A percentile compares a stretch with the other conserved stretches of the same genome.
These are phyloP conservation scores for Chromobotia macracanthus DNA, from an alignment of 2,797 vertebrate species.

Conservation along the genomic window DNA sequence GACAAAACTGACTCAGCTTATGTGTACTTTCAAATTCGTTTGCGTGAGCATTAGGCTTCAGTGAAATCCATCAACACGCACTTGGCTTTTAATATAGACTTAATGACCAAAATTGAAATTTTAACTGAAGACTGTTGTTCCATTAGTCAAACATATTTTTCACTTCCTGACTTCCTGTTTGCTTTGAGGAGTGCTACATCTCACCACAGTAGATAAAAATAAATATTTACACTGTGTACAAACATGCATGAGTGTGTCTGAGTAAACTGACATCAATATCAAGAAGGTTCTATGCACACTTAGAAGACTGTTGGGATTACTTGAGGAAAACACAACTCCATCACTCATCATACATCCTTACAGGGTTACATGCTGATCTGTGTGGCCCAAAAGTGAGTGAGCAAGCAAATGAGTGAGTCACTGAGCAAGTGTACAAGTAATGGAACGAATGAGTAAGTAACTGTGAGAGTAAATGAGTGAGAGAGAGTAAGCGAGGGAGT, in stretches of 20 bases:
- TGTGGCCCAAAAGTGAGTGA: too few relatives aligned
- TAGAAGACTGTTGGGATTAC: too few relatives aligned
- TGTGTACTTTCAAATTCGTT: not conserved
- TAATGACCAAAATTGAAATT: not conserved
- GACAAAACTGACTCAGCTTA: not conserved
- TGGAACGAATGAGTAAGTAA: too few relatives aligned
- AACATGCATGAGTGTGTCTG: not conserved
- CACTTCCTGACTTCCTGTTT: slow-evolving; percentile 3
- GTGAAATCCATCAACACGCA: not conserved
- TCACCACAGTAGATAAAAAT: slow-evolving; percentile 6
- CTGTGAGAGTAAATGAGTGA: too few relatives aligned
- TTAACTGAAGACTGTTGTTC: not conserved
- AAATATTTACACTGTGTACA: not conserved
- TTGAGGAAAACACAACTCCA: too few relatives aligned
- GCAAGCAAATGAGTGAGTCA: too few relatives aligned
- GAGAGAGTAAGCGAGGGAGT: not conserved
- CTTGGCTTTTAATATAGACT: not conserved
- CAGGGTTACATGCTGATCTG: too few relatives aligned
- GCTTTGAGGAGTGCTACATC: slow-evolving; percentile 31
- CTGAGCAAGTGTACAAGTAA: too few relatives aligned
- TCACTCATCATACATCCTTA: too few relatives aligned
- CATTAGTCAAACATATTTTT: not conserved
- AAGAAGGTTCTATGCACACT: not conserved
- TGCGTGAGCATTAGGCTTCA: not conserved
- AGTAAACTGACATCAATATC: slow-evolving; percentile 1